Conservation (phyloP, 2,888 invertebrate species). For the Geotrupes spiniger region DNA sequence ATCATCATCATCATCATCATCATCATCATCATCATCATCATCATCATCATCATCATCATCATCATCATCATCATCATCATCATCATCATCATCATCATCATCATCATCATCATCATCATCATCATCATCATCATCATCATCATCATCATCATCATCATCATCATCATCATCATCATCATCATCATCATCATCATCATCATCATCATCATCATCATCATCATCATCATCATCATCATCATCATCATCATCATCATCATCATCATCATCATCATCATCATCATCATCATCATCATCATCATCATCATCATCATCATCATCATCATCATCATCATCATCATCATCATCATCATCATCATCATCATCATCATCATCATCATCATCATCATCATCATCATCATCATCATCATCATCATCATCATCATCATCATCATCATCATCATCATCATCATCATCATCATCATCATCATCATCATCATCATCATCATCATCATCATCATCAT, state of each 20-base stretch:
- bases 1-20: not conserved
- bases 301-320: not conserved
- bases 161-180: not conserved
- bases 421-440: not conserved
- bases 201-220: not conserved
- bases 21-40: not conserved
- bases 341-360: not conserved
- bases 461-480: not conserved
- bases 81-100: not conserved
- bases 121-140: not conserved
- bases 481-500: not conserved
- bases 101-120: not conserved
- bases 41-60: not conserved
- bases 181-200: not conserved
- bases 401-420: not conserved
- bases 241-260: not conserved
- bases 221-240: not conserved
- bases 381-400: not conserved
- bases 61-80: not conserved
- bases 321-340: not conserved
- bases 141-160: not conserved
- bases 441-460: not conserved
- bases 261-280: not conserved
- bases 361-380: not conserved
- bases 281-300: not conserved